Conservation (phyloP, 1,140 invertebrate genomes). For the Archegozetes longisetosus region DNA sequence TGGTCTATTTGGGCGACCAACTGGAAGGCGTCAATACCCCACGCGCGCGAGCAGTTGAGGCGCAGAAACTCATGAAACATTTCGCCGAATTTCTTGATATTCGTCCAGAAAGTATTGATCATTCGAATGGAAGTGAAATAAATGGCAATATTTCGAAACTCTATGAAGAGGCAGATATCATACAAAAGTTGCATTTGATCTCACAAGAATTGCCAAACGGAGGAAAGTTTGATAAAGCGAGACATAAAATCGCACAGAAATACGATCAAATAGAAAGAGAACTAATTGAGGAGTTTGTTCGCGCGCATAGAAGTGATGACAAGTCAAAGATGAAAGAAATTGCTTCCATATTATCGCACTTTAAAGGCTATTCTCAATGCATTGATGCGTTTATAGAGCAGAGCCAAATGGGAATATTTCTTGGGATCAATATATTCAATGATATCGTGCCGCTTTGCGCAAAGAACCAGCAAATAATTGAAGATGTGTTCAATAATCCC, state of each 20-base stretch:
- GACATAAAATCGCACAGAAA: slow-evolving; percentile 74
- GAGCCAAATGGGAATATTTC: slow-evolving; percentile 65
- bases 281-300: slow-evolving; percentile 87
- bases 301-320: slow-evolving; percentile 62
- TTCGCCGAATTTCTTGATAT: slow-evolving; percentile 80
- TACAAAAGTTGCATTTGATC: slow-evolving; percentile 89
- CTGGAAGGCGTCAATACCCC: slow-evolving; percentile 91
- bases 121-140: slow-evolving; percentile 1
- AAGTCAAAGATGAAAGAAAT: slow-evolving; percentile 79
- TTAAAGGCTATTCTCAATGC: slow-evolving; percentile 90
- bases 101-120: slow-evolving; percentile 38
- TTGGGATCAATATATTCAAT: slow-evolving; percentile 71
- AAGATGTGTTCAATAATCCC: slow-evolving; percentile 86
- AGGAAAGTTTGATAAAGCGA: slow-evolving; percentile 71
- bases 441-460: slow-evolving; percentile 79
- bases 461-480: slow-evolving; percentile 70
- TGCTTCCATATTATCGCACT: slow-evolving; percentile 76
- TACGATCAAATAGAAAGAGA: slow-evolving; percentile 86
- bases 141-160: slow-evolving; percentile 36
- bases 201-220: slow-evolving; percentile 76
- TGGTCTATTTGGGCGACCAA: slow-evolving; percentile 92
- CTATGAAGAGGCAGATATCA: slow-evolving; percentile 93
- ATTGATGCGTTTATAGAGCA: slow-evolving; percentile 94
- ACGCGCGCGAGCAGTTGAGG: slow-evolving; percentile 77
- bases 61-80: slow-evolving; percentile 80